Base-by-base conservation (phyloP, 2,888 invertebrate genomes). In the Hylaea fasciaria region DNA sequence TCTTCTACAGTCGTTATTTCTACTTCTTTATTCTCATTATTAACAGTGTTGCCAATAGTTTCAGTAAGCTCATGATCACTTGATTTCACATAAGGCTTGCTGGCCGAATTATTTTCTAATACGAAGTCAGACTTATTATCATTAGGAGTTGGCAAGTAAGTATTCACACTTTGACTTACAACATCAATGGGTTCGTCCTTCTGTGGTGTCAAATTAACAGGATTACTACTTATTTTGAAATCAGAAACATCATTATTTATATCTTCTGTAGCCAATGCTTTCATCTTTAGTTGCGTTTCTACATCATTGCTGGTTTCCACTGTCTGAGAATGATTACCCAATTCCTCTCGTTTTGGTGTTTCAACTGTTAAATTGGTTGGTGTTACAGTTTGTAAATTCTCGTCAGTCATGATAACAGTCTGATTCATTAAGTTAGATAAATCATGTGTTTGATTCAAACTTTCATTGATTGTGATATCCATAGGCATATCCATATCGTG, bases 391-490 rank as follows among this genome's bases (percentile, higher is more conserved):
- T 22, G 14, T 8, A 40, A 2, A 5, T 49, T 60, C 12, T 57
- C 51, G 17, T 62, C 55, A 28, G 32, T 32, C n/a, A 57, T 16
- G 37, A 14, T 11, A 44, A 65, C 61, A 22, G 71, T 71, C 60
- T 75, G 69, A 40, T 77, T 75, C 13, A 77, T 57, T 51, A 76
- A 61, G 56, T 79, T 74, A 55, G 78, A 75, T 28, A 77, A 66
- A 16, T 61, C 65, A 13, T 68, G 64, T 32, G 53, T 57, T 55
- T 63, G 62, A 57, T 63, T 62, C 12, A 64, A 43, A 7, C 13
- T 44, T 35, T 69, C 58, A 71, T 65, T 72, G 59, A 68, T 65
- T 65, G 8, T 41, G 16, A 59, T 70, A 65, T 75, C 64, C 59
- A 70, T 70, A 22, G 58, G 40, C 49, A n/a, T n/a, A n/a, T 62